Percentiles rank a stretch among this genome's conserved stretches.
These are phyloP conservation scores for Malurus elegans DNA, from an alignment of 2,113 vertebrate genomes.

Conservation along the genomic window DNA sequence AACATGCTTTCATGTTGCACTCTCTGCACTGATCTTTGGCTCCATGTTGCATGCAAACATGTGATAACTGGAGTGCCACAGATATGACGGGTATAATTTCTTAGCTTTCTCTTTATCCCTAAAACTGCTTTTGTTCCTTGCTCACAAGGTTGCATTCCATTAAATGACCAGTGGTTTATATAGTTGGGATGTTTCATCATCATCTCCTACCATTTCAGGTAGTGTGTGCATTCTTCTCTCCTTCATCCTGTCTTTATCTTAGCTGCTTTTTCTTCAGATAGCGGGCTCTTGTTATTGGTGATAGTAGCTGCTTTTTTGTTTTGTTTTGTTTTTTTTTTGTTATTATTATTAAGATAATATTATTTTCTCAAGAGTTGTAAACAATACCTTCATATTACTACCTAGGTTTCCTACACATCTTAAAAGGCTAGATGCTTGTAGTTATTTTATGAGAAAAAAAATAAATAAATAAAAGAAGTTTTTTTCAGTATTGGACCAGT, in stretches of 20 bases:
- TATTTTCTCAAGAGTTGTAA: neutral
- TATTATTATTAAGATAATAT: neutral
- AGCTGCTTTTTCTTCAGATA: neutral
- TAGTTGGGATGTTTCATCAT: neutral
- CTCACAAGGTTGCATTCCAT: neutral
- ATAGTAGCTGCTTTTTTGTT: neutral
- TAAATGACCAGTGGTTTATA: neutral
- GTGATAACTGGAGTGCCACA: neutral
- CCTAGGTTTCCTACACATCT: neutral
- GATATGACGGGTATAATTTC: neutral
- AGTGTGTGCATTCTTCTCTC: neutral
- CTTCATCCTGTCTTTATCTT: neutral
- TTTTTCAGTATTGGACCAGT: neutral
- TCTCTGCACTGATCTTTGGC: neutral
- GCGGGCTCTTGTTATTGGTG: neutral
- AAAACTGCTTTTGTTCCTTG: neutral
- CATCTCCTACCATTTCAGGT: neutral
- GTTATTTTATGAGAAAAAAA: neutral
- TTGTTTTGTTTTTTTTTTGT: neutral
- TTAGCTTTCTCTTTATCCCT: neutral
- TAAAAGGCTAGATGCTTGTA: neutral
- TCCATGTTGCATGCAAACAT: neutral
- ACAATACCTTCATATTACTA: neutral
- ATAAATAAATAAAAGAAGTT: accelerated
- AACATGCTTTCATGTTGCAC: neutral